Conservation (phyloP, 53 echinoderm and acorn worm species). For the Crossaster papposus region DNA sequence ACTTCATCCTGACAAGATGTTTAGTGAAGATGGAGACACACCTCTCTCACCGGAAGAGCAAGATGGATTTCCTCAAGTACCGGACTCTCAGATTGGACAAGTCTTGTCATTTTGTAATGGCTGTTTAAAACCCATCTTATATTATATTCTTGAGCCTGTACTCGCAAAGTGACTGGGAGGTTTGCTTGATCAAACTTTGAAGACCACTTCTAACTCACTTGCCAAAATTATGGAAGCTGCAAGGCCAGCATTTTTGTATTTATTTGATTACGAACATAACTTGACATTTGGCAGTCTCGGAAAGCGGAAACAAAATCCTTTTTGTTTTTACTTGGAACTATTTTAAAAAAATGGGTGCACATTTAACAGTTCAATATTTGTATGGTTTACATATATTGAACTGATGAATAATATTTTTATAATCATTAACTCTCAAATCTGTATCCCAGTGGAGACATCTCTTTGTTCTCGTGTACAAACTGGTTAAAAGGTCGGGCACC, state of each 20-base stretch:
- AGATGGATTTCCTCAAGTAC: constrained; percentile 62
- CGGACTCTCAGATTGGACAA: constrained; percentile 7
- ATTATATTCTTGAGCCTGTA: constrained; percentile 23
- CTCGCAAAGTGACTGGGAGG: constrained; percentile 8
- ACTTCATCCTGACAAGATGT: constrained; percentile 14
- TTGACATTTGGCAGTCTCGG: too few relatives aligned
- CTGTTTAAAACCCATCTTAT: constrained; percentile 5
- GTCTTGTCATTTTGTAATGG: constrained; percentile 31
- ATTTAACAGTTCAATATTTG: too few relatives aligned
- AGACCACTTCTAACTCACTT: constrained; percentile 2
- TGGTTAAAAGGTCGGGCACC: too few relatives aligned
- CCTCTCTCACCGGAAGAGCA: constrained; percentile 41
- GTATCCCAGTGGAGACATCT: too few relatives aligned
- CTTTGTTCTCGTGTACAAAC: too few relatives aligned
- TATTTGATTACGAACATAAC: too few relatives aligned
- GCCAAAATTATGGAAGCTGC: neutral
- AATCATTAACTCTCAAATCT: too few relatives aligned
- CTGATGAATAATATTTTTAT: too few relatives aligned
- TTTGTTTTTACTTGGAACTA: too few relatives aligned
- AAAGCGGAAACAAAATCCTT: too few relatives aligned
- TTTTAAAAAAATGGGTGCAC: too few relatives aligned
- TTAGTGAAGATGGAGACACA: neutral
- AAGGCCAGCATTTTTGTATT: neutral
- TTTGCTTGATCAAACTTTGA: constrained; percentile 37
- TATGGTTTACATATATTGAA: too few relatives aligned